Evolutionary conservation across 2,888 invertebrate genomes (phyloP).

Genomic region (Drosophila fungiperda): DNA sequence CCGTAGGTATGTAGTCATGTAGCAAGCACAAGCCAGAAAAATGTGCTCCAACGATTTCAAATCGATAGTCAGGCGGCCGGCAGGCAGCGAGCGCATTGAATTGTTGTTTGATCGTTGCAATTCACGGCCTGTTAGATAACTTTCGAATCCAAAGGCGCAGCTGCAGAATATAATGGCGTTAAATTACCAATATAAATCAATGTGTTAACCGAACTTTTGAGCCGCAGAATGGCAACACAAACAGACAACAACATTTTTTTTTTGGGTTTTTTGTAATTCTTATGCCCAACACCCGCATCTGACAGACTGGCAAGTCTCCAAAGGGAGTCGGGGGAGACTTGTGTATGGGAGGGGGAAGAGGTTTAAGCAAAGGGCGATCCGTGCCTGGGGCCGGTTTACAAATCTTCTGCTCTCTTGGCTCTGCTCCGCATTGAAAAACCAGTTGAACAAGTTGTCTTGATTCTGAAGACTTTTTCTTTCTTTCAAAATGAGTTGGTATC

Average conservation of each 20-base stretch:
- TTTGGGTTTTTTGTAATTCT: not conserved
- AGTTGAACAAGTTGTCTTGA: slow-evolving; percentile 79
- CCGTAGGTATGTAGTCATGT: slow-evolving; percentile 35
- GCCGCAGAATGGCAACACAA: slow-evolving; percentile 32
- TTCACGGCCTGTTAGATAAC: slow-evolving; percentile 69
- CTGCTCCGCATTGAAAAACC: slow-evolving; percentile 58
- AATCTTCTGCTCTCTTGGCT: slow-evolving; percentile 32
- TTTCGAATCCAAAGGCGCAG: slow-evolving; percentile 49
- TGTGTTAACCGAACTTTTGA: slow-evolving; percentile 56
- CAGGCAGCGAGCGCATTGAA: slow-evolving; percentile 24
- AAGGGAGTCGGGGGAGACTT: slow-evolving; percentile 12
- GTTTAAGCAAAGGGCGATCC: slow-evolving; percentile 57
- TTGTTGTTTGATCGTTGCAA: slow-evolving; percentile 72
- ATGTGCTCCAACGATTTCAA: slow-evolving; percentile 1
- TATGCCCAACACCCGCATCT: slow-evolving; percentile 66
- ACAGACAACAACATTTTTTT: not conserved
- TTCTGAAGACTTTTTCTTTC: slow-evolving; percentile 82
- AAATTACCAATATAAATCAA: slow-evolving; percentile 79
- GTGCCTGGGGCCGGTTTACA: slow-evolving; percentile 54
- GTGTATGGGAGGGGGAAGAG: slow-evolving; percentile 5
- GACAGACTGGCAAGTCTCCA: slow-evolving; percentile 48
- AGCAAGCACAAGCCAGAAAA: slow-evolving; percentile 16
- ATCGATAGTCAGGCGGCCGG: slow-evolving; percentile 10
- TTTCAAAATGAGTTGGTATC: slow-evolving; percentile 61
- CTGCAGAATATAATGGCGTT: slow-evolving; percentile 72